Evolutionary conservation across 2,113 vertebrate species (phyloP).

Genomic region (Chloebia gouldiae): DNA sequence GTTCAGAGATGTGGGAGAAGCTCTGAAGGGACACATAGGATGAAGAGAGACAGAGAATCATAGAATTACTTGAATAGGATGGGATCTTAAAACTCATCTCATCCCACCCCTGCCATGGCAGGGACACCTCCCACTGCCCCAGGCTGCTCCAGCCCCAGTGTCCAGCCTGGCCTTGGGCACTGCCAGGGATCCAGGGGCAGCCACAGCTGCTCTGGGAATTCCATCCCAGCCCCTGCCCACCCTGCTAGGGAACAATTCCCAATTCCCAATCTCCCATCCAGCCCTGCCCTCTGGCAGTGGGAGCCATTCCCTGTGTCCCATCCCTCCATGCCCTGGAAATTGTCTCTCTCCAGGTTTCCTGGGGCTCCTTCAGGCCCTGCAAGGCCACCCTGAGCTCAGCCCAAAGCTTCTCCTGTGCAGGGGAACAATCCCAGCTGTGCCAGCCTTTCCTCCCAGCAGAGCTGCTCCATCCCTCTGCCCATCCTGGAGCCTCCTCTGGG

Average conservation of each 20-base stretch:
- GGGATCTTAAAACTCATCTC: fast-evolving
- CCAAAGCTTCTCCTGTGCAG: not conserved
- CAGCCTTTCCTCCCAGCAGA: not conserved
- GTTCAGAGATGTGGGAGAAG: fast-evolving
- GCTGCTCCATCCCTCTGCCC: not conserved
- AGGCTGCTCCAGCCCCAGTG: not conserved
- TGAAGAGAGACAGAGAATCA: not conserved
- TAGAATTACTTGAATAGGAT: not conserved
- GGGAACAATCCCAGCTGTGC: not conserved
- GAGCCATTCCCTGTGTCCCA: not conserved
- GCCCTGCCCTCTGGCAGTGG: fast-evolving
- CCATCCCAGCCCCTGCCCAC: not conserved
- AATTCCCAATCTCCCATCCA: not conserved
- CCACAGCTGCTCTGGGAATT: not conserved
- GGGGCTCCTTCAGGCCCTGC: not conserved
- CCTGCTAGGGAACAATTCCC: not conserved
- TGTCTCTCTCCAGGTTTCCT: not conserved
- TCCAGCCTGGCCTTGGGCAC: not conserved
- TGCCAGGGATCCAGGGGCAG: not conserved
- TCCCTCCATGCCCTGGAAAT: not conserved
- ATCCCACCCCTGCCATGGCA: fast-evolving
- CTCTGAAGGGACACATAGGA: not conserved
- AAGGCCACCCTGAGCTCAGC: not conserved
- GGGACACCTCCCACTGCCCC: not conserved
- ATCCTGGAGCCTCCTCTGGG: not conserved